Percentiles rank a stretch among this genome's conserved stretches.
These are phyloP conservation scores for Agonopterix subpropinquella DNA, from an alignment of 2,888 invertebrate species.

Conservation along the genomic window DNA sequence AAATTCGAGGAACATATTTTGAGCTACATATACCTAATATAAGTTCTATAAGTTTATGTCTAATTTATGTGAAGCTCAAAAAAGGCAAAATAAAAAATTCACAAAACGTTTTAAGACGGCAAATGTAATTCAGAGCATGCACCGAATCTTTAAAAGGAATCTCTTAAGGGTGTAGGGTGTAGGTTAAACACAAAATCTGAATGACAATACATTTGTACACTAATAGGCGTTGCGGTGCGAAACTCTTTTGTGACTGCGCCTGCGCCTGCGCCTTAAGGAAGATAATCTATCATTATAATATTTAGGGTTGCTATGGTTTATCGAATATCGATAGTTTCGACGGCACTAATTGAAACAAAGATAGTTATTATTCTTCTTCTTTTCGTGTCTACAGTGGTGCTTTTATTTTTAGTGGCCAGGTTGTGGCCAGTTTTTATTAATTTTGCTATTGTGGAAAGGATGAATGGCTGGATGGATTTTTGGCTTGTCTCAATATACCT, in stretches of 20 bases:
- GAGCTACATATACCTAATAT: no score
- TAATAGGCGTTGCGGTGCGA: constrained; percentile 71
- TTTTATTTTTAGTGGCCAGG: no score
- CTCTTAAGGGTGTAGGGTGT: constrained; percentile 31
- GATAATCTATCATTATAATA: constrained; percentile 58
- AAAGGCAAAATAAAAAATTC: background rate
- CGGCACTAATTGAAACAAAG: no score
- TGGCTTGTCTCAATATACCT: no score
- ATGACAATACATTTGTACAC: constrained; percentile 57
- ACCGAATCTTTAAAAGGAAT: constrained; percentile 6
- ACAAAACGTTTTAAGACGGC: constrained; percentile 21
- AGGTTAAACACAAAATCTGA: constrained; percentile 66
- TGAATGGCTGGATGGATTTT: no score
- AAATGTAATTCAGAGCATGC: constrained; percentile 35
- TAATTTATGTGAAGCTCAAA: no score
- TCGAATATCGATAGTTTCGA: constrained; percentile 14
- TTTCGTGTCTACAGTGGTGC: no score
- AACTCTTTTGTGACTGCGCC: constrained; percentile 43
- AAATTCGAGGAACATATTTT: no score
- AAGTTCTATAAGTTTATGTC: no score
- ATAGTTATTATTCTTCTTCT: no score
- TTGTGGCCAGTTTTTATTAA: no score
- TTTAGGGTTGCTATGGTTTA: constrained; percentile 21
- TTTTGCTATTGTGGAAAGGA: no score
- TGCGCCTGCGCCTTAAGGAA: constrained; percentile 38